A percentile compares a stretch with the other conserved stretches of the same genome.
Conservation (phyloP, 2,888 invertebrate species). For the Hipparchia semele region DNA sequence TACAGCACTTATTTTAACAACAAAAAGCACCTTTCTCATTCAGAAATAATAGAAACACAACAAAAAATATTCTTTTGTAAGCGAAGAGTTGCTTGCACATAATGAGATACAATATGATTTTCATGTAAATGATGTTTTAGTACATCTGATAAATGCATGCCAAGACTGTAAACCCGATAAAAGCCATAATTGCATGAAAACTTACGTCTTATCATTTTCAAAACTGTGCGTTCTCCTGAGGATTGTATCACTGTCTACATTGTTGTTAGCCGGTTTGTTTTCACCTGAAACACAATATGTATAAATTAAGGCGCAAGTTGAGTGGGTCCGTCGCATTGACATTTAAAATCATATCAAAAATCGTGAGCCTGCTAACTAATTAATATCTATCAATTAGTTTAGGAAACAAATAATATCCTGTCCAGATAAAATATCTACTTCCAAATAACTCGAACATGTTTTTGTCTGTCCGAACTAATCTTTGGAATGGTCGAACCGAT, state of each 20-base stretch:
- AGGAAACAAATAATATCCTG: too few species aligned
- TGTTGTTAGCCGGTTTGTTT: conserved; percentile 76
- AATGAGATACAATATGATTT: conserved; percentile 9
- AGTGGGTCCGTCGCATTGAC: background rate
- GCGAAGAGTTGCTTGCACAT: conserved; percentile 2
- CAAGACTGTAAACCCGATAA: conserved; percentile 23
- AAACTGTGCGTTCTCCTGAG: conserved; percentile 93
- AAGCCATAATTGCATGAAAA: conserved; percentile 47
- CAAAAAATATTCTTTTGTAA: background rate
- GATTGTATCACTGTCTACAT: conserved; percentile 71
- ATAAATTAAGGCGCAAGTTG: conserved; percentile 47
- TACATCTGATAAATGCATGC: conserved; percentile 43
- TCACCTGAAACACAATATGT: conserved; percentile 68
- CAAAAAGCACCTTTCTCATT: background rate
- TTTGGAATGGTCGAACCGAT: too few species aligned
- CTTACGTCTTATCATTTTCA: conserved; percentile 94
- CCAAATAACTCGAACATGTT: too few species aligned
- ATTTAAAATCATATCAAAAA: too few species aligned
- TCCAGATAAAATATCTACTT: too few species aligned
- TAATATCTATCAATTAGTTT: too few species aligned
- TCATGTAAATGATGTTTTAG: conserved; percentile 22
- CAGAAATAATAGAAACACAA: background rate
- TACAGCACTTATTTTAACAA: background rate
- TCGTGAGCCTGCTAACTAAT: too few species aligned
- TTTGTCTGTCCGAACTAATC: too few species aligned